Conservation (phyloP, 2,113 vertebrate genomes). For the Burhinus oedicnemus region DNA sequence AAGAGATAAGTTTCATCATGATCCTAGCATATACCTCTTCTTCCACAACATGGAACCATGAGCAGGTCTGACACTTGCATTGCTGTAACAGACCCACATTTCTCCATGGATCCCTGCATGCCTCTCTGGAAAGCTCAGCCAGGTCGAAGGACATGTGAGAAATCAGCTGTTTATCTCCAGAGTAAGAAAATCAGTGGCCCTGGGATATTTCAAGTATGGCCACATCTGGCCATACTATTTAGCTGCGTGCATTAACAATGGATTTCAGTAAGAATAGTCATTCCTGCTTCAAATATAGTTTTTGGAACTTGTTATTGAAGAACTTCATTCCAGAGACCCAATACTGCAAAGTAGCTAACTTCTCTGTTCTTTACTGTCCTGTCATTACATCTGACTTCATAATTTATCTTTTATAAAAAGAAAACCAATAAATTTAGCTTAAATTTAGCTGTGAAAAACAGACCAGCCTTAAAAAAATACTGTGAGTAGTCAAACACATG, state of each 20-base stretch:
- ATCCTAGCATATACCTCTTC: background rate
- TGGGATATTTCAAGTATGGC: background rate
- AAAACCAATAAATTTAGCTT: background rate
- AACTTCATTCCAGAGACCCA: background rate
- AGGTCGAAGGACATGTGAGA: background rate
- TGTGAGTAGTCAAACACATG: conserved; percentile 61
- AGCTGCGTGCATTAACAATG: background rate
- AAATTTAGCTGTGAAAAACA: conserved; percentile 33
- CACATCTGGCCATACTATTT: background rate
- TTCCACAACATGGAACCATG: background rate
- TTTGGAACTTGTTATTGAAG: background rate
- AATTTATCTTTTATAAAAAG: background rate
- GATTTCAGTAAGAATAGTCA: background rate
- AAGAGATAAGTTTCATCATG: background rate
- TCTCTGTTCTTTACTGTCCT: background rate
- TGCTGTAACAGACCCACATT: background rate
- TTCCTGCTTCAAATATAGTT: background rate
- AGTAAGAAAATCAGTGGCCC: fast-evolving
- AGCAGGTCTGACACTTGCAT: background rate
- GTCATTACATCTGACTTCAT: background rate
- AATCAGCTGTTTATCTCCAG: background rate
- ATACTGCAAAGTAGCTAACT: background rate
- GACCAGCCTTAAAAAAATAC: conserved; percentile 23
- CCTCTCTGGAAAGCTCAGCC: background rate
- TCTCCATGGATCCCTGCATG: background rate